Base-by-base conservation (phyloP, 2,797 vertebrate genomes). In the Gambelia wislizenii region DNA sequence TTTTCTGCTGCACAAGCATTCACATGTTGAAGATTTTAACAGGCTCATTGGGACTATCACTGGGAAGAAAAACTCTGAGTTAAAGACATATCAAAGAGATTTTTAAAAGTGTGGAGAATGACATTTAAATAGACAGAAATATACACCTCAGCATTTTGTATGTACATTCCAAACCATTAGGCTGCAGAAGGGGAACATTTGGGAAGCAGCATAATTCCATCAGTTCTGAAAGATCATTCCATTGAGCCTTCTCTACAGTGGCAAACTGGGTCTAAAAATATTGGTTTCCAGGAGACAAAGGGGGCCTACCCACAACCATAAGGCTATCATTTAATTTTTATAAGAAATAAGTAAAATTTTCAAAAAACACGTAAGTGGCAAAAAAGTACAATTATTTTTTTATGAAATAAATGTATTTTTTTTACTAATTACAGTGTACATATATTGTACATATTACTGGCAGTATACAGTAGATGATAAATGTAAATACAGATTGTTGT, bases 1-100 rank as follows among this genome's bases (percentile, higher is more conserved):
- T 61, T 91, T 92, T 87, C 81, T 70, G 75, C 47, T 86, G 12
- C 64, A 27, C 54, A 84, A 94, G 56, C 39, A 78, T 20, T 5
- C 10, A 39, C 81, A 61, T 20, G 22, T 70, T 39, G 87, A 88
- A 83, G 79, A 84, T 77, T 64, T 10, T 80, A 85, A 67, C 59
- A 83, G 83, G 33, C 84, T 54, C 83, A 22, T 49, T 83, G 67
- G 56, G 52, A 47, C 44, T 54, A 36, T 25, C 6, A 22, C 72
- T 59, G 75, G 30, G 70, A 75, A 89, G 6, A 42, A 70, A 54
- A 61, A 0, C 0, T 13, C 7, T 47, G 27, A 74, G 52, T 25
- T 84, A 84, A 92, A 84, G 36, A 61, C n/a, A 64, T 49, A 89
- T 39, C 39, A 36, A 33, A 54, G 16, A 39, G 59, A 67, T 84